phyloP scores from a whole-genome alignment of 1,140 invertebrate genomes.

The Chironomus striatipennis region DNA sequence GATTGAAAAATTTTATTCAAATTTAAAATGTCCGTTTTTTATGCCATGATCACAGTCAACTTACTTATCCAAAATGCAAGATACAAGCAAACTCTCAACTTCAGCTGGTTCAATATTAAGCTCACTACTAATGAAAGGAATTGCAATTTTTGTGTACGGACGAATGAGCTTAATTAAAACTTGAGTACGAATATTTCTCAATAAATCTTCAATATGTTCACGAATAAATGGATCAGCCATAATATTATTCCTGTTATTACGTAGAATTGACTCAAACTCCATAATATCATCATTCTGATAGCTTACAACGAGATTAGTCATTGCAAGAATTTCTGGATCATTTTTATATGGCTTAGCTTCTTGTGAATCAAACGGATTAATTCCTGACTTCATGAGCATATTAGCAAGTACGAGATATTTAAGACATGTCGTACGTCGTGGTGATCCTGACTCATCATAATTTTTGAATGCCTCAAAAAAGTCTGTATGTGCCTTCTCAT shows the following conservation, averaged over 20 bases:
- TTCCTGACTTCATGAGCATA: conserved; percentile 99
- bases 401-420: conserved; percentile 98
- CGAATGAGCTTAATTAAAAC: conserved; percentile 96
- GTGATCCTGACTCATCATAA: conserved; percentile 99
- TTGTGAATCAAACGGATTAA: conserved; percentile 99
- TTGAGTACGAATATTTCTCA: conserved; percentile 96
- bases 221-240: conserved; percentile 99
- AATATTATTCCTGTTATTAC: conserved; percentile 90
- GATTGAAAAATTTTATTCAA: no score
- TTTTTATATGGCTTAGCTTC: conserved; percentile 99
- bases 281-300: conserved; percentile 99
- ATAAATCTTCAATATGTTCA: conserved; percentile 97
- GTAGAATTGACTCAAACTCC: conserved; percentile 95
- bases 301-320: conserved; percentile 97
- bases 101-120: conserved; percentile 93
- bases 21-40: no score
- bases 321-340: conserved; percentile 97
- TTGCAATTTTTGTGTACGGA: conserved; percentile 96
- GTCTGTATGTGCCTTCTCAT: conserved; percentile 97
- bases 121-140: conserved; percentile 96
- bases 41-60: no score
- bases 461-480: conserved; percentile 99
- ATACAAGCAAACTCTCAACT: conserved; percentile 95
- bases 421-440: conserved; percentile 90
- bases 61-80: conserved; percentile 95